Evolutionary conservation across 2,113 vertebrate genomes (phyloP).

Genomic region (Anarrhichthys ocellatus): DNA sequence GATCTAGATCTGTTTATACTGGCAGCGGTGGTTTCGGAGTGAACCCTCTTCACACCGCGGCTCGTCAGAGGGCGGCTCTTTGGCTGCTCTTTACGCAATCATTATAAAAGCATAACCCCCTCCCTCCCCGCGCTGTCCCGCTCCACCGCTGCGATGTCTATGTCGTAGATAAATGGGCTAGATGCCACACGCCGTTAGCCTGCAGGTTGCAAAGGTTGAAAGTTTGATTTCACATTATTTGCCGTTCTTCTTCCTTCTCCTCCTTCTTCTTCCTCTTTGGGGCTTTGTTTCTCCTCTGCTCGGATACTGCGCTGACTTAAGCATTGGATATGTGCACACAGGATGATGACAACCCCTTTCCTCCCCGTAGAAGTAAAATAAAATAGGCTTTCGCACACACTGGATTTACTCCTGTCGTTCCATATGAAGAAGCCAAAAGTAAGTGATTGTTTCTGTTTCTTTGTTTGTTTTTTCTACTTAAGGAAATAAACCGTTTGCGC

Average conservation of each 20-base stretch:
- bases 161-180: conserved; percentile 48
- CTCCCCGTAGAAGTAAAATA: conserved; percentile 86
- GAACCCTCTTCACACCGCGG: conserved; percentile 7
- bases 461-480: neutral
- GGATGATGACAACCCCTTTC: conserved; percentile 86
- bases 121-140: conserved; percentile 62
- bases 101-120: conserved; percentile 73
- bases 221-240: conserved; percentile 33
- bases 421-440: conserved; percentile 91
- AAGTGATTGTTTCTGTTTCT: conserved; percentile 67
- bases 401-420: conserved; percentile 86
- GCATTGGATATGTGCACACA: conserved; percentile 86
- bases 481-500: neutral
- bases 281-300: conserved; percentile 53
- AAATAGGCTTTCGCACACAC: conserved; percentile 86
- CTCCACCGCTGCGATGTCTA: conserved; percentile 47
- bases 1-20: conserved; percentile 23
- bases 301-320: conserved; percentile 77
- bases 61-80: conserved; percentile 75
- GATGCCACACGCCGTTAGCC: conserved; percentile 32
- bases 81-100: conserved; percentile 56
- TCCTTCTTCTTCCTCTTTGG: neutral
- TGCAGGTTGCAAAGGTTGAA: conserved; percentile 35
- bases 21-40: conserved; percentile 2
- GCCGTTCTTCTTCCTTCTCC: neutral